These are phyloP conservation scores for Plebejus argus DNA, from an alignment of 2,888 invertebrate species.

Conservation along the genomic window DNA sequence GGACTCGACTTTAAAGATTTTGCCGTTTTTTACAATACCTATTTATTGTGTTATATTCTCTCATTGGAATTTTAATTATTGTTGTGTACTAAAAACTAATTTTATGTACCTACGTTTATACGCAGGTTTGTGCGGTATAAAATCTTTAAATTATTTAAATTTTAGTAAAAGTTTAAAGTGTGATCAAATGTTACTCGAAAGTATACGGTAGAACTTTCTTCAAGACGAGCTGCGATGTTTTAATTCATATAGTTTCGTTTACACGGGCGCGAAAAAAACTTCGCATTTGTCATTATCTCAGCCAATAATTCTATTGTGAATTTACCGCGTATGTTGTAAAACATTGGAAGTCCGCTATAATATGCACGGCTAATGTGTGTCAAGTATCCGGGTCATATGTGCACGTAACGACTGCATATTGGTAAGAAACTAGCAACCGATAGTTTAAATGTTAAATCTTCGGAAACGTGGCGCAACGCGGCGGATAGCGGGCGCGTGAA, in stretches of 20 bases:
- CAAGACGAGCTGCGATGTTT: not conserved
- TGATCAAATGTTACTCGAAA: not conserved
- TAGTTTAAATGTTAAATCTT: slow-evolving; percentile 50
- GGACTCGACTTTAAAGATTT: not conserved
- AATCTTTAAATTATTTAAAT: not conserved
- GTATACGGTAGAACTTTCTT: not conserved
- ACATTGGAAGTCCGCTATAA: slow-evolving; percentile 7
- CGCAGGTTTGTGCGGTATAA: not conserved
- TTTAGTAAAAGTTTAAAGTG: not conserved
- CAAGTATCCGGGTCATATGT: slow-evolving; percentile 47
- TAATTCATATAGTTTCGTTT: not conserved
- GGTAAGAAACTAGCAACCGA: slow-evolving; percentile 47
- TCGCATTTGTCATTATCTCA: not conserved
- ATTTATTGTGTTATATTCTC: not conserved
- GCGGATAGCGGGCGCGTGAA: slow-evolving; percentile 45
- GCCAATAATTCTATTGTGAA: not conserved
- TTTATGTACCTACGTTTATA: not conserved
- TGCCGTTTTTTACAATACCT: not conserved
- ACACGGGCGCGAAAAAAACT: not conserved
- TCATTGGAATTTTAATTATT: not conserved
- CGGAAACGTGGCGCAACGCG: slow-evolving; percentile 46
- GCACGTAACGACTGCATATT: slow-evolving; percentile 51
- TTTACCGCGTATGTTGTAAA: not conserved
- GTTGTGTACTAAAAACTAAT: not conserved
- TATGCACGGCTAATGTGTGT: slow-evolving; percentile 41